Evolutionary conservation across 2,113 vertebrate species (phyloP).

Genomic region (Turnix velox): DNA sequence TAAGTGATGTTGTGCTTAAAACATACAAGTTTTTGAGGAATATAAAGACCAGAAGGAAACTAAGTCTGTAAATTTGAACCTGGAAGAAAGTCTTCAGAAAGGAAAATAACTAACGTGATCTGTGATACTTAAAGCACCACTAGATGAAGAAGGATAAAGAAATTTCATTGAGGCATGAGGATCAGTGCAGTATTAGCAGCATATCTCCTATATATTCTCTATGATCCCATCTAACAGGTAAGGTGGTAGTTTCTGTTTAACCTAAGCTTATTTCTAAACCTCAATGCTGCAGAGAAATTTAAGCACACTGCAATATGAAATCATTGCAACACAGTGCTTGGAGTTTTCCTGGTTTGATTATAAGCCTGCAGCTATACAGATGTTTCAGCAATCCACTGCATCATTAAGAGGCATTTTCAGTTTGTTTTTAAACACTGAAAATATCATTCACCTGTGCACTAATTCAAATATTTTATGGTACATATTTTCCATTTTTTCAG

Average conservation of each 20-base stretch:
- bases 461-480: background rate
- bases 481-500: background rate
- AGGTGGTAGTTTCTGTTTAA: background rate
- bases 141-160: background rate
- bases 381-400: background rate
- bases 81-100: background rate
- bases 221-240: background rate
- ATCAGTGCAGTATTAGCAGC: background rate
- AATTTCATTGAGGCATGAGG: background rate
- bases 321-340: background rate
- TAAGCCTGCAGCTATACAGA: background rate
- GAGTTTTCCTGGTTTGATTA: background rate
- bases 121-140: background rate
- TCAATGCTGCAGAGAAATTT: background rate
- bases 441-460: fast-evolving
- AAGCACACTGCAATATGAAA: background rate
- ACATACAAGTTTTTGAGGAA: background rate
- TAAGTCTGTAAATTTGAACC: background rate
- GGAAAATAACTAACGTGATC: background rate
- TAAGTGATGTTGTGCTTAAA: background rate
- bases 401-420: background rate
- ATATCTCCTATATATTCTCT: background rate
- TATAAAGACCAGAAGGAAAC: background rate
- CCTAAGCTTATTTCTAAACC: background rate
- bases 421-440: background rate